phyloP scores from a whole-genome alignment of 2,888 invertebrate species.

The Ophioninae sp. region DNA sequence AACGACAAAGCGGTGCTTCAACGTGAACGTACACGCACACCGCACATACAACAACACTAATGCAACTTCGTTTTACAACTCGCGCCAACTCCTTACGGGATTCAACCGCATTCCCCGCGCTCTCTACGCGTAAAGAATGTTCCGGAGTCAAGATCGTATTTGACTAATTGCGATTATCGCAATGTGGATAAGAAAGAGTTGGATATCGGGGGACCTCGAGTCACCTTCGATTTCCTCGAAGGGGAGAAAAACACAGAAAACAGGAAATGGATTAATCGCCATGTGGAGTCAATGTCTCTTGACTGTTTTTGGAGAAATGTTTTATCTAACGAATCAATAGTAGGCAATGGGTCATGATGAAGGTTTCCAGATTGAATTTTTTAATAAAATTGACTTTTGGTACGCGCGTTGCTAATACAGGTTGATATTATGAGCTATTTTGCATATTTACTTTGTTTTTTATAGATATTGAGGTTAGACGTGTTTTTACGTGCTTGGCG shows the following conservation, averaged over 20 bases:
- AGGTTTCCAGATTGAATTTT: no score
- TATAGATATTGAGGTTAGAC: no score
- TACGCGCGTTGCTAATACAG: no score
- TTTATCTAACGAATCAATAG: no score
- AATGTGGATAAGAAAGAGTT: background rate
- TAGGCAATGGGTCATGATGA: no score
- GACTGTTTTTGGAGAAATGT: background rate
- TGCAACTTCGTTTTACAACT: slow-evolving; percentile 25
- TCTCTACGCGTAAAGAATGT: slow-evolving; percentile 31
- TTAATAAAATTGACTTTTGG: no score
- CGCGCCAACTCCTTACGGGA: slow-evolving; percentile 19
- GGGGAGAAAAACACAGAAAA: background rate
- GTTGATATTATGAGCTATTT: no score
- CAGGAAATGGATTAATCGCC: background rate
- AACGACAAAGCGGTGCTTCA: background rate
- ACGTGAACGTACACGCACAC: background rate
- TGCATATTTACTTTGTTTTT: no score
- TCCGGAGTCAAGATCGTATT: slow-evolving; percentile 13
- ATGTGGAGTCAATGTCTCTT: background rate
- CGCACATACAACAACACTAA: background rate
- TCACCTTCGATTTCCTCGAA: background rate
- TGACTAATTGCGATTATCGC: slow-evolving; percentile 34
- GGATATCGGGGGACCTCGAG: background rate
- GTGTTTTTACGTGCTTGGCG: no score
- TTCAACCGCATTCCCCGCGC: slow-evolving; percentile 24